Conservation (phyloP, 2,113 vertebrate species). For the Donacobius atricapilla region DNA sequence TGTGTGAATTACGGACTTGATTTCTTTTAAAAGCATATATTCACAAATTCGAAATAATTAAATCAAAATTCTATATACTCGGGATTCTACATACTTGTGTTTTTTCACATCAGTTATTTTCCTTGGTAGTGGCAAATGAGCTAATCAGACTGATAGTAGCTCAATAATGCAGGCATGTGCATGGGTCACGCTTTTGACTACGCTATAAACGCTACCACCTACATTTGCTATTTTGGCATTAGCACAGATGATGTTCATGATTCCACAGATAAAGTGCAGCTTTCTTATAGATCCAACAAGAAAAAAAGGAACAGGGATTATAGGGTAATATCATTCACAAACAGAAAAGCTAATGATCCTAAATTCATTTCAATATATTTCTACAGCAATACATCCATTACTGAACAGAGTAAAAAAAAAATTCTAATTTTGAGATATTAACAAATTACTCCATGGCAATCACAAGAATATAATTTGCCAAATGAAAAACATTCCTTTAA, state of each 20-base stretch:
- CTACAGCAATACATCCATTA: not conserved
- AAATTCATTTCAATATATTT: not conserved
- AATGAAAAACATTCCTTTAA: not conserved
- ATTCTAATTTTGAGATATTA: not conserved
- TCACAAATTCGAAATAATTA: not conserved
- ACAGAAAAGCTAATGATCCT: not conserved
- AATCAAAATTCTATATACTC: not conserved
- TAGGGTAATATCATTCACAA: not conserved
- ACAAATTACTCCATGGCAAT: not conserved
- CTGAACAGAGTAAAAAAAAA: not conserved
- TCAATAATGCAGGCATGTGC: not conserved
- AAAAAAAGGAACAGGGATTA: not conserved
- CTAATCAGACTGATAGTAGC: not conserved
- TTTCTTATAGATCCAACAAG: not conserved
- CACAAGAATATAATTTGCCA: not conserved
- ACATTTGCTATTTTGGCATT: not conserved
- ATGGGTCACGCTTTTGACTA: not conserved
- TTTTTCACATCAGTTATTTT: not conserved
- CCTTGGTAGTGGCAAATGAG: not conserved
- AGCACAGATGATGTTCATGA: not conserved
- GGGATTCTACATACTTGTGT: not conserved
- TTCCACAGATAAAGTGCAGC: not conserved
- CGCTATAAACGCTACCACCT: rapidly evolving
- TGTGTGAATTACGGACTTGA: not conserved
- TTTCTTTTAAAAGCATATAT: not conserved